Evolutionary conservation across 1,140 invertebrate genomes (phyloP), one percentile per base, ranked within the genome.

Genomic region (Drosophila rufa): DNA sequence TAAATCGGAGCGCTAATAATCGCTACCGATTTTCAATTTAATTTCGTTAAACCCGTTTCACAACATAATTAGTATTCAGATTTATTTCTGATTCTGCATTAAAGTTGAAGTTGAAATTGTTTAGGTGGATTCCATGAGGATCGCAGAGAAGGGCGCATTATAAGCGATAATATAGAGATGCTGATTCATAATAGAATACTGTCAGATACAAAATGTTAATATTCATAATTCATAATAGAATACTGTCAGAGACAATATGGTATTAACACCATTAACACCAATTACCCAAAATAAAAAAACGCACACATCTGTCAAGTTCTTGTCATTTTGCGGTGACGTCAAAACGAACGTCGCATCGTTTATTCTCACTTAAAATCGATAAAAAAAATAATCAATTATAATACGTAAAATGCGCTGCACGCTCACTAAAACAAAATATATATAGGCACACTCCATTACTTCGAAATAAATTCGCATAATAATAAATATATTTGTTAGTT

Each of bases 401-500:
- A 56, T 75, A 75, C 65, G 42, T 65, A 75, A 75, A 75, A 75
- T 75, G 70, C 70, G 59, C 69, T 56, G 40, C 19, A 71, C 51
- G 68, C 68, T 58, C 43, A 42, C 66, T 50, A 43, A 51, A 45
- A 50, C 57, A 74, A 43, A 45, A 47, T 43, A 56, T 58, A 9
- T 19, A n/a, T 58, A 48, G 58, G 50, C 4, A 48, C 45, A 57
- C 15, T 14, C n/a, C 48, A 42, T 48, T 48, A 1, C 14, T 38
- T 67, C 22, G n/a, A 11, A 33, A 47, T 68, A 71, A 71, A 70
- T 75, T 64, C 42, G 58, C 22, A 43, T 43, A 17, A 22, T 57
- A 38, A 15, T 55, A 69, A 33, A 43, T 15, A 57, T 40, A 27
- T 30, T 22, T 19, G 59, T 33, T 53, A 22, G n/a, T 58, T 36